Conservation (phyloP, 2,113 vertebrate genomes). For the Percina caprodes region DNA sequence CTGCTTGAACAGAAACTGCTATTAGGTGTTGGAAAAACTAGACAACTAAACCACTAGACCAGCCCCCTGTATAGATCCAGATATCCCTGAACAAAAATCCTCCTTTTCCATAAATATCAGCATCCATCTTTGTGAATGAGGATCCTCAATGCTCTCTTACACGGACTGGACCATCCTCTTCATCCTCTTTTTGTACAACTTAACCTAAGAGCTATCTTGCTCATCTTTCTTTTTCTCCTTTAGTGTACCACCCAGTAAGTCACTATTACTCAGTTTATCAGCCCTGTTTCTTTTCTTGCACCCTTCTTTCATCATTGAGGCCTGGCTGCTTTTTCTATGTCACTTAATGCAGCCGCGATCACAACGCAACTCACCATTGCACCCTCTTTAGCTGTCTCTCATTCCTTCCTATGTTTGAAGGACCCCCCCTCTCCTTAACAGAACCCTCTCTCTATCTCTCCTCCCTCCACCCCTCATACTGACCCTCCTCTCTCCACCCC, state of each 20-base stretch:
- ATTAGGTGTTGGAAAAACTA: constrained; percentile 65
- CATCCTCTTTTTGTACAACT: constrained; percentile 27
- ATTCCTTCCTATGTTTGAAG: constrained; percentile 58
- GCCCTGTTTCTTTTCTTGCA: constrained; percentile 28
- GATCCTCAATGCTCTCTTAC: constrained; percentile 40
- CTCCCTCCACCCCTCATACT: constrained; percentile 38
- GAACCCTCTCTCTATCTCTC: constrained; percentile 18
- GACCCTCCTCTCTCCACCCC: constrained; percentile 73
- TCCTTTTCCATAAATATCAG: constrained; percentile 46
- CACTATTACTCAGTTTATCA: constrained; percentile 30
- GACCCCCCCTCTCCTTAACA: constrained; percentile 23
- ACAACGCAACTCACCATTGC: constrained; percentile 41
- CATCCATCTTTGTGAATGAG: constrained; percentile 57
- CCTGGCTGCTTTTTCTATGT: constrained; percentile 18
- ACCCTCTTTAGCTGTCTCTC: constrained; percentile 70
- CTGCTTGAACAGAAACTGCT: constrained; percentile 68
- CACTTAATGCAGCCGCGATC: constrained; percentile 43
- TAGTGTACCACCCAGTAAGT: constrained; percentile 27
- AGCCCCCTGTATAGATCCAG: constrained; percentile 52
- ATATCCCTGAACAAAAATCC: constrained; percentile 28
- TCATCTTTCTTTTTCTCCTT: constrained; percentile 32
- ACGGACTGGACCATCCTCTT: constrained; percentile 31
- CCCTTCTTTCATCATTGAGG: constrained; percentile 41
- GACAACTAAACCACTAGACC: constrained; percentile 59
- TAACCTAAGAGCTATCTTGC: constrained; percentile 21